Percentiles rank a stretch among this genome's conserved stretches.
phyloP scores from a whole-genome alignment of 2,113 vertebrate species.

The Piprites chloris region DNA sequence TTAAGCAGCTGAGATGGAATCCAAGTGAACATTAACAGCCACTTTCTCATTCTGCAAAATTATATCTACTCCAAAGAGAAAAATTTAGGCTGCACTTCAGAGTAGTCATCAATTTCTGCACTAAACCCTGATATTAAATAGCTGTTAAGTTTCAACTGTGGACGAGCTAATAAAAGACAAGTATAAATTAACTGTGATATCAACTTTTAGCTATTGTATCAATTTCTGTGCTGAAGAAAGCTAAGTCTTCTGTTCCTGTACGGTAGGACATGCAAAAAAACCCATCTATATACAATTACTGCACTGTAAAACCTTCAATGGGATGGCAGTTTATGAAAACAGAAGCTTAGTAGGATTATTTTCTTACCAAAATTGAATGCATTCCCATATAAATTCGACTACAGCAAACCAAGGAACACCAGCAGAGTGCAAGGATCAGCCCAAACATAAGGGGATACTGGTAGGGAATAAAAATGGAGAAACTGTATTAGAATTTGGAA shows the following conservation, averaged over 20 bases:
- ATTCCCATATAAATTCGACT: constrained; percentile 99
- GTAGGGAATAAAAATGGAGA: neutral
- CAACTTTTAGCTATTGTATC: neutral
- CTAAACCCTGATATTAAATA: neutral
- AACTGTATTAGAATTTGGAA: neutral
- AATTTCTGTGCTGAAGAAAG: neutral
- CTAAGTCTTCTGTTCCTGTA: neutral
- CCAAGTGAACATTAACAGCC: neutral
- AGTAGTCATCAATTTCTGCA: neutral
- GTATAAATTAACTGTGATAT: neutral
- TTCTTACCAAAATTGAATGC: constrained; percentile 96
- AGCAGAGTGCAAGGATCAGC: constrained; percentile 83
- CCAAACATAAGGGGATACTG: constrained; percentile 89
- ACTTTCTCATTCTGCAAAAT: neutral
- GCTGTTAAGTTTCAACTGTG: neutral
- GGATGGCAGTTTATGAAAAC: neutral
- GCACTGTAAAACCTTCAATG: neutral
- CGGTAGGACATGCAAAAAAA: neutral
- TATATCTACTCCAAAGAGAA: neutral
- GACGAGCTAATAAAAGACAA: neutral
- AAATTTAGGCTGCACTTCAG: neutral
- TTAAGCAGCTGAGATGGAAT: neutral
- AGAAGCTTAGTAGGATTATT: neutral
- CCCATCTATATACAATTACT: neutral
- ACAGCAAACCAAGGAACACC: constrained; percentile 92